Conservation (phyloP, 2,113 vertebrate species). For the Mobula hypostoma region DNA sequence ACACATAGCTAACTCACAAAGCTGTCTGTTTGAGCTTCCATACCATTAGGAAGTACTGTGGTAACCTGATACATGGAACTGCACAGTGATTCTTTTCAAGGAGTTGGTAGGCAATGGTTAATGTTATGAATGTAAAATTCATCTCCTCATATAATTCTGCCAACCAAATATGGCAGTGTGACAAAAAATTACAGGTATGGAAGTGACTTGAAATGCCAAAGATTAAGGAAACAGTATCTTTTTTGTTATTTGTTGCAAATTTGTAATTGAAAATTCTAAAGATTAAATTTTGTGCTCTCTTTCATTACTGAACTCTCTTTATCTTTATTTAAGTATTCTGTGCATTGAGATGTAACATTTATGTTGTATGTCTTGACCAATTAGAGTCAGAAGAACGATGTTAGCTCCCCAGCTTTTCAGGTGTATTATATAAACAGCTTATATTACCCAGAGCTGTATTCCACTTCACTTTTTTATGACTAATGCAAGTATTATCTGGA, state of each 20-base stretch:
- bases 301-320: background rate
- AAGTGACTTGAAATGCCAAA: constrained; percentile 25
- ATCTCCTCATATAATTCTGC: constrained; percentile 21
- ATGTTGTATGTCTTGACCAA: background rate
- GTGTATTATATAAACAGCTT: constrained; percentile 2
- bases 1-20: constrained; percentile 51
- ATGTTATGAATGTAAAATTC: constrained; percentile 48
- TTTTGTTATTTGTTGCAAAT: constrained; percentile 9
- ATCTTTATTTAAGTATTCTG: constrained; percentile 23
- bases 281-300: background rate
- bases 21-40: constrained; percentile 58
- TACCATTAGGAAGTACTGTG: constrained; percentile 66
- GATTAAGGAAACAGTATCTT: constrained; percentile 29
- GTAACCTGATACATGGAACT: constrained; percentile 64
- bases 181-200: constrained; percentile 37
- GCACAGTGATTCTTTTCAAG: constrained; percentile 69
- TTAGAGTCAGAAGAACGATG: background rate
- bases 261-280: background rate
- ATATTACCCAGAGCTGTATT: background rate
- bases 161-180: constrained; percentile 25
- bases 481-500: background rate
- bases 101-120: constrained; percentile 55
- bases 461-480: background rate
- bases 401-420: constrained; percentile 26
- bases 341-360: constrained; percentile 19